These are phyloP conservation scores for Caenorhabditis sp. DNA, from an alignment of 2,888 invertebrate genomes.

Conservation along the genomic window DNA sequence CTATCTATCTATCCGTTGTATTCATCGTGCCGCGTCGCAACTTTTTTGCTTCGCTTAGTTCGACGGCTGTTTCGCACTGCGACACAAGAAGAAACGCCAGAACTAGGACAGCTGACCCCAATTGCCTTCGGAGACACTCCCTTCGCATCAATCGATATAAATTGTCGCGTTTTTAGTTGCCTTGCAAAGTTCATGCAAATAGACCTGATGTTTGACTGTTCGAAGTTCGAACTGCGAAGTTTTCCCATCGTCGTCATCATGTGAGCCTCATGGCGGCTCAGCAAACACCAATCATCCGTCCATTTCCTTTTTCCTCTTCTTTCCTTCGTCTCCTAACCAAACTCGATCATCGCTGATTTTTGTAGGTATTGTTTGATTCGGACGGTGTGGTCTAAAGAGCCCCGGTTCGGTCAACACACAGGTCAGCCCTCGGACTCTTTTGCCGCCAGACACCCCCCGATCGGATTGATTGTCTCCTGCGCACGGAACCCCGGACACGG, in stretches of 20 bases:
- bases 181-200: background rate
- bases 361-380: slow-evolving; percentile 60
- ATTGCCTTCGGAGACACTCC: background rate
- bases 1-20: too few species aligned
- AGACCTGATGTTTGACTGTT: too few species aligned
- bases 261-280: too few species aligned
- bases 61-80: background rate
- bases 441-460: slow-evolving; percentile 17
- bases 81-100: background rate
- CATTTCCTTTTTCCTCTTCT: background rate
- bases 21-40: background rate
- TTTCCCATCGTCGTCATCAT: background rate
- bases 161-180: background rate
- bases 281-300: too few species aligned
- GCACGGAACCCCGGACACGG: slow-evolving; percentile 60
- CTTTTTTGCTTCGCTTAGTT: too few species aligned
- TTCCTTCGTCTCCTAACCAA: background rate
- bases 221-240: background rate
- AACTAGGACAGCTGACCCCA: background rate
- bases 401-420: slow-evolving; percentile 57
- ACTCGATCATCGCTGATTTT: slow-evolving; percentile 23
- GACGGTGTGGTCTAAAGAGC: slow-evolving; percentile 37
- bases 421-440: slow-evolving; percentile 40
- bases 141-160: background rate
- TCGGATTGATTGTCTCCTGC: slow-evolving; percentile 38